Conservation (phyloP, 2,888 invertebrate species). For the Yponomeuta plumbellus region DNA sequence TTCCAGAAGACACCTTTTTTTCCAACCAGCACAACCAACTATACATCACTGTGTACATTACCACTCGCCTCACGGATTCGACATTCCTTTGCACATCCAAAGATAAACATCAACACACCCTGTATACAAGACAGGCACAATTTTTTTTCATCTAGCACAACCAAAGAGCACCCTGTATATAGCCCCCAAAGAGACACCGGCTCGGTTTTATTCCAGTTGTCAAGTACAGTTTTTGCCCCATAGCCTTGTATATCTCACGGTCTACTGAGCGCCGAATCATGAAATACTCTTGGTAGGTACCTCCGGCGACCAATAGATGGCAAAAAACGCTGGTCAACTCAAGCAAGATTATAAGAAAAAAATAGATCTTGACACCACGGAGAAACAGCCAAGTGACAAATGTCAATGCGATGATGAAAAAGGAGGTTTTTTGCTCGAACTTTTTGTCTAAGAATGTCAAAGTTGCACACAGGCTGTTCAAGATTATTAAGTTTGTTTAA, state of each 20-base stretch:
- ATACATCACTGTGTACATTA: no score
- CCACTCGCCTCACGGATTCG: no score
- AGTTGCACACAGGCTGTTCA: not conserved
- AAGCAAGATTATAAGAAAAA: slow-evolving; percentile 16
- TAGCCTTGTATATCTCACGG: slow-evolving; percentile 58
- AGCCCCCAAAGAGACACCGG: slow-evolving; percentile 3
- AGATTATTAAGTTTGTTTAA: not conserved
- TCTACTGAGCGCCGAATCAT: slow-evolving; percentile 52
- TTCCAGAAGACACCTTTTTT: no score
- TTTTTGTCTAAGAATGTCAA: slow-evolving; percentile 2
- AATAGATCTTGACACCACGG: slow-evolving; percentile 11
- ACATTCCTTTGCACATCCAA: no score
- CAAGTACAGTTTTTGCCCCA: slow-evolving; percentile 37
- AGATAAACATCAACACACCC: no score
- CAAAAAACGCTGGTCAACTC: slow-evolving; percentile 14
- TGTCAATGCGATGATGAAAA: slow-evolving; percentile 10
- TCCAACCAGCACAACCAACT: no score
- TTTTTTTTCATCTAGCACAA: not conserved
- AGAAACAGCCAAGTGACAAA: slow-evolving; percentile 8
- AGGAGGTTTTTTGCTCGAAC: not conserved
- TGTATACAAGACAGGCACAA: no score
- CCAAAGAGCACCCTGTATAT: not conserved
- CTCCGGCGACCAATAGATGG: slow-evolving; percentile 14
- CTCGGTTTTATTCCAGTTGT: slow-evolving; percentile 7
- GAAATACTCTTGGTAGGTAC: slow-evolving; percentile 11